Base-by-base conservation (phyloP, 2,113 vertebrate species). In the Terrapene triunguis region DNA sequence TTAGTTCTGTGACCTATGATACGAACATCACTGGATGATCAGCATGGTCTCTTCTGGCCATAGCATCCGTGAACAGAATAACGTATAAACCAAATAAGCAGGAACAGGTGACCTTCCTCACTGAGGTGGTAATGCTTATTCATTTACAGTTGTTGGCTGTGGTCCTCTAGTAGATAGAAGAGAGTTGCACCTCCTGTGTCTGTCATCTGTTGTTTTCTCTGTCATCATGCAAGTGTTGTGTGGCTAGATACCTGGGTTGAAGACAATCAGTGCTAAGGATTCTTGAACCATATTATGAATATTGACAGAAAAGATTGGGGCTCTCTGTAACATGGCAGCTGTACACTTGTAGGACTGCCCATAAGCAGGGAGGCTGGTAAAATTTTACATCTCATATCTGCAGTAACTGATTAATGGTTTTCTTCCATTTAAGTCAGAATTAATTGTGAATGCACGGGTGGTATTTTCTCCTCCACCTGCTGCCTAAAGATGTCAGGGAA, bases 361-460 rank as follows among this genome's bases (percentile, higher is more conserved):
- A 12, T 95, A 85, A 94, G 44, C 76, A 96, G 93, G n/a, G 59
- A 25, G 13, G 3, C 87, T 95, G 89, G 51, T 85, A 94, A 94
- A 38, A 1, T 27, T 94, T 94, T 97, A 80, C 91, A 51, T 96
- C 27, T 82, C 78, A 80, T 25, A 94, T 10, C 48, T 93, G 10
- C 88, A 86, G 51, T 89, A 96, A 89, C 35, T 84, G 24, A 92
- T 72, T 90, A 95, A 95, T 84, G 55, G 80, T 89, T 94, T 90
- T 81, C 59, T 92, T 87, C 48, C 4, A 35, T 59, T 95, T 84
- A 87, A 89, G 89, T 85, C 3, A 84, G 55, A 90, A 89, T 82
- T 82, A 89, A 54, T 84, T 76, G 16, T 74, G 47, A 90, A 69
- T 80, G 2, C 1, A 80, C 25, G 17, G 8, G 4, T 54, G 65